phyloP scores from a whole-genome alignment of 2,888 invertebrate genomes.

The Agrotis puta region DNA sequence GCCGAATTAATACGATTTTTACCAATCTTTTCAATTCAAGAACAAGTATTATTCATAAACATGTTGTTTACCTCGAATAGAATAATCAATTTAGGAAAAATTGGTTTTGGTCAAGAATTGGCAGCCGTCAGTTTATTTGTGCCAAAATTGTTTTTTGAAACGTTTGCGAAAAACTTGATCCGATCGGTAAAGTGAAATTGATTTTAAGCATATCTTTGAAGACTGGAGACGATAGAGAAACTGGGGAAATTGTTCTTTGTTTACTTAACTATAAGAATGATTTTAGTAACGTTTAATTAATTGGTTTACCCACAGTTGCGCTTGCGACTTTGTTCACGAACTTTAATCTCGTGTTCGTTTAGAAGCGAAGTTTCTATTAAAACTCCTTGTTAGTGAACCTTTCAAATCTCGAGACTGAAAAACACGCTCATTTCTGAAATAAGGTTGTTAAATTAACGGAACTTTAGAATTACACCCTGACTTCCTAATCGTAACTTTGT shows the following conservation, averaged over 20 bases:
- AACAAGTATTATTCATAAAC: conserved; percentile 13
- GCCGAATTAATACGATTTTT: background rate
- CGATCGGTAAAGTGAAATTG: background rate
- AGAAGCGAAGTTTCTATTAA: background rate
- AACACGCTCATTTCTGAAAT: background rate
- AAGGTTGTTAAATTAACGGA: background rate
- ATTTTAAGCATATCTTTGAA: background rate
- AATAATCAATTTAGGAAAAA: conserved; percentile 7
- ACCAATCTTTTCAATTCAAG: background rate
- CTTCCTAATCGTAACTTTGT: too few species aligned
- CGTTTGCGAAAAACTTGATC: background rate
- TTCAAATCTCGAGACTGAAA: background rate
- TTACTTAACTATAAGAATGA: background rate
- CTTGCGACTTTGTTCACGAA: background rate
- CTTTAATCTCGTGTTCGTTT: background rate
- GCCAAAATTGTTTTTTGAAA: conserved; percentile 21
- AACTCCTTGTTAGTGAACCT: background rate
- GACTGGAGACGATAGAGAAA: too few species aligned
- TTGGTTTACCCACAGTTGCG: background rate
- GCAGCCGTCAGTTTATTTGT: conserved; percentile 17
- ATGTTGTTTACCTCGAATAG: conserved; percentile 18
- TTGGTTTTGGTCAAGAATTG: conserved; percentile 15
- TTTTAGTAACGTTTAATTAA: background rate
- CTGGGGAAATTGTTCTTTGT: background rate
- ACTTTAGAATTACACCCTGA: background rate